These are phyloP conservation scores for Aplysina aerophoba DNA, from an alignment of 37 sponge, comb jelly and placozoan genomes.

Conservation along the genomic window DNA sequence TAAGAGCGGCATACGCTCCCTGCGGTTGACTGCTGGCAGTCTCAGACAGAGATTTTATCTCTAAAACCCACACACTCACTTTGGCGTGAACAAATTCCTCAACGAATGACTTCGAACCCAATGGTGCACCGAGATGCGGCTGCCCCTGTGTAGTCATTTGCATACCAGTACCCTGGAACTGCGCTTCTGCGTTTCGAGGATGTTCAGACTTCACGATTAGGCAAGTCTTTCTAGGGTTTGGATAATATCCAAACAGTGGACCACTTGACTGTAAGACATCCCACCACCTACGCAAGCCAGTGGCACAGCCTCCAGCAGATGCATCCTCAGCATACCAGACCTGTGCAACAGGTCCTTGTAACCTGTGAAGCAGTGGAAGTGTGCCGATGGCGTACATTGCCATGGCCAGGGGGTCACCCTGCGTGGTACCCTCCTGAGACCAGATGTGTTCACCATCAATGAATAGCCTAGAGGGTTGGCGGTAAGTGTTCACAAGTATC, in stretches of 20 bases:
- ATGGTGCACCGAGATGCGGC: too few species aligned
- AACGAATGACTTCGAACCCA: too few species aligned
- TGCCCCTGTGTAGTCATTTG: too few species aligned
- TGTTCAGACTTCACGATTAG: too few species aligned
- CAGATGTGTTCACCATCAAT: conserved; percentile 11
- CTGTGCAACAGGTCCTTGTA: background rate
- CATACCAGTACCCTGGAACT: too few species aligned
- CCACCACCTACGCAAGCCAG: background rate
- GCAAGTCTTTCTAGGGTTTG: too few species aligned
- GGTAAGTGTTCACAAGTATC: conserved; percentile 1
- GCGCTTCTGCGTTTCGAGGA: too few species aligned
- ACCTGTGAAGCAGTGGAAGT: conserved; percentile 3
- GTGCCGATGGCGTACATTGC: conserved; percentile 14
- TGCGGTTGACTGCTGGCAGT: too few species aligned
- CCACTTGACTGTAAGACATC: background rate
- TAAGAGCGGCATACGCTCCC: too few species aligned
- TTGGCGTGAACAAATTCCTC: too few species aligned
- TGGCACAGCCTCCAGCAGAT: background rate
- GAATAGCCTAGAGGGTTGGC: background rate
- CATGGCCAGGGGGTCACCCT: conserved; percentile 27
- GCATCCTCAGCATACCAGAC: conserved; percentile 33
- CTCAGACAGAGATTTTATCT: too few species aligned
- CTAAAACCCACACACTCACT: too few species aligned
- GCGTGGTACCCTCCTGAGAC: conserved; percentile 5
- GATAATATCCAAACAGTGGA: conserved; percentile 19